These are phyloP conservation scores for Epinephelus moara DNA, from an alignment of 2,113 vertebrate genomes.

Conservation along the genomic window DNA sequence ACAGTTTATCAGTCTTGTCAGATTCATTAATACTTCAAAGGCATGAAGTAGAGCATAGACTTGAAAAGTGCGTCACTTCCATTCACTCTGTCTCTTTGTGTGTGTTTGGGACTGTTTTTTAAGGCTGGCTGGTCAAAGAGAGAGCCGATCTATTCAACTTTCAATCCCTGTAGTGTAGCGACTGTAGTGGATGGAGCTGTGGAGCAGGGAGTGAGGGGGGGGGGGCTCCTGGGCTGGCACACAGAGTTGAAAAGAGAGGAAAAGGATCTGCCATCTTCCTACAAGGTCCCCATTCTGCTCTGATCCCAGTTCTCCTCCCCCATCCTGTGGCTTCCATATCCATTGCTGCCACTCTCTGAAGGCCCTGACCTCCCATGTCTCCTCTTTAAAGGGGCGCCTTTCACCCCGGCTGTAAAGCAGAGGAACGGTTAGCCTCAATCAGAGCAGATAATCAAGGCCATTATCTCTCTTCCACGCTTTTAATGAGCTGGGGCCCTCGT, in stretches of 20 bases:
- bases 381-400: conserved; percentile 49
- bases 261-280: conserved; percentile 60
- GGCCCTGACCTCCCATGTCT: conserved; percentile 67
- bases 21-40: conserved; percentile 65
- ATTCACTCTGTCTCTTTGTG: conserved; percentile 58
- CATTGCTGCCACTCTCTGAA: conserved; percentile 54
- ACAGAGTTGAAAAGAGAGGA: conserved; percentile 51
- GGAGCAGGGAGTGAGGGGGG: not conserved
- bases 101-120: conserved; percentile 48
- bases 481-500: conserved; percentile 74
- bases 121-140: conserved; percentile 66
- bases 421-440: conserved; percentile 68
- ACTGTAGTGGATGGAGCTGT: conserved; percentile 30
- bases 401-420: conserved; percentile 53
- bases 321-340: conserved; percentile 39
- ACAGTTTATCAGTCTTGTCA: conserved; percentile 39
- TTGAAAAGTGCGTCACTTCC: conserved; percentile 53
- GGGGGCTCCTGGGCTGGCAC: conserved; percentile 36
- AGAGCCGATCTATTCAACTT: conserved; percentile 55
- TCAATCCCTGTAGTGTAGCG: conserved; percentile 13
- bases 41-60: conserved; percentile 29
- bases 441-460: conserved; percentile 75
- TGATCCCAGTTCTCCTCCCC: conserved; percentile 31
- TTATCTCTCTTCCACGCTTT: conserved; percentile 74
- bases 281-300: conserved; percentile 47